phyloP scores from a whole-genome alignment of 2,888 invertebrate genomes.

The Drosophila greeni region DNA sequence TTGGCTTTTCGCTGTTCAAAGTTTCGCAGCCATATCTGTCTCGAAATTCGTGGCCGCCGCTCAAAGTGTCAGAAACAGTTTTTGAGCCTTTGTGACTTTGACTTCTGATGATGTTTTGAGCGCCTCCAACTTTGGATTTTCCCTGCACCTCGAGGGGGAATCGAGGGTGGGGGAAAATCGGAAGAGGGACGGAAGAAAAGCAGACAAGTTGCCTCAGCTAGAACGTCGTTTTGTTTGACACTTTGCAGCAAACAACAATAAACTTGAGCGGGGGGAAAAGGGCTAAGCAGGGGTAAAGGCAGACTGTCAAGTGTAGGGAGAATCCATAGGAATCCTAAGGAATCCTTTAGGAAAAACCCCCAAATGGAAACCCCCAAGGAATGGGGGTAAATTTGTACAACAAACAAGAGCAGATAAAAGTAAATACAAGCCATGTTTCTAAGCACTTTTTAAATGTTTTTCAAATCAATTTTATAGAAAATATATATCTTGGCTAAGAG shows the following conservation, averaged over 20 bases:
- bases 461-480: background rate
- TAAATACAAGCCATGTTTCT: background rate
- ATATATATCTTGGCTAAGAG: background rate
- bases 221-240: slow-evolving; percentile 41
- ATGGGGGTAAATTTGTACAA: background rate
- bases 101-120: slow-evolving; percentile 46
- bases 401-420: background rate
- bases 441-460: background rate
- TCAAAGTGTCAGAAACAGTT: slow-evolving; percentile 69
- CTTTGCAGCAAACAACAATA: slow-evolving; percentile 41
- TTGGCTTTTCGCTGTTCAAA: slow-evolving; percentile 37
- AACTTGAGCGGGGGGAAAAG: slow-evolving; percentile 23
- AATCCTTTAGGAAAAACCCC: too few species aligned
- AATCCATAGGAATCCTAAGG: slow-evolving; percentile 18
- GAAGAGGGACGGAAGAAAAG: slow-evolving; percentile 8
- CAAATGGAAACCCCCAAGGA: background rate
- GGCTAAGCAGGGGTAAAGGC: background rate
- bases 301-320: slow-evolving; percentile 25
- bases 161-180: background rate
- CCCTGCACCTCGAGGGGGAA: background rate
- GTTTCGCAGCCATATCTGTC: slow-evolving; percentile 55
- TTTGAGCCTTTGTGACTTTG: slow-evolving; percentile 49
- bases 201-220: slow-evolving; percentile 33
- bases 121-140: slow-evolving; percentile 29
- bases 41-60: slow-evolving; percentile 60